These are phyloP conservation scores for Toxotes jaculatrix DNA, from an alignment of 2,113 vertebrate species.

Conservation along the genomic window DNA sequence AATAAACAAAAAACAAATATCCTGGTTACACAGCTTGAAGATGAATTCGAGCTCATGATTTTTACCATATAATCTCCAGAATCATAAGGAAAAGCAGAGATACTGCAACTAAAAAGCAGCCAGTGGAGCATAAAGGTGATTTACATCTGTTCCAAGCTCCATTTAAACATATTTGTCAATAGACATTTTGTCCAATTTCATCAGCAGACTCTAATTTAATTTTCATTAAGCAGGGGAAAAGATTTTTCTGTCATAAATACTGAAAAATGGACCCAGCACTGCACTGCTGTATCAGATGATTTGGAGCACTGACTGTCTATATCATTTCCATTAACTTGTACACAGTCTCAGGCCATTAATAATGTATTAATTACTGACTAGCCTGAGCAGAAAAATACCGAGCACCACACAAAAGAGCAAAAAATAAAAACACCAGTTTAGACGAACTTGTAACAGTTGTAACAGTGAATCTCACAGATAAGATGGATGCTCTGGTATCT, in stretches of 20 bases:
- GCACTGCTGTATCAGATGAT: neutral
- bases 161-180: conserved; percentile 12
- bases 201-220: neutral
- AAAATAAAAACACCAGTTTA: neutral
- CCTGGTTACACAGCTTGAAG: neutral
- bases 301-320: neutral
- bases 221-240: neutral
- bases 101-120: neutral
- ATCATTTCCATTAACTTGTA: conserved; percentile 12
- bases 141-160: neutral
- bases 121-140: neutral
- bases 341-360: neutral
- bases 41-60: neutral
- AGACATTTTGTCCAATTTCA: neutral
- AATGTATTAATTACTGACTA: neutral
- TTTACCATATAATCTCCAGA: neutral
- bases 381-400: neutral
- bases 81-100: neutral
- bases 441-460: neutral
- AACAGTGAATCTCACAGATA: conserved; percentile 13
- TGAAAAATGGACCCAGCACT: neutral
- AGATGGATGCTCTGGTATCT: conserved; percentile 7
- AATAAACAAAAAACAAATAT: neutral
- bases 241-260: neutral
- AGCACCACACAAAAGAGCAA: neutral